A percentile compares a stretch with the other conserved stretches of the same genome.
phyloP scores from a whole-genome alignment of 2,797 vertebrate genomes.

The Poeciliopsis turneri region DNA sequence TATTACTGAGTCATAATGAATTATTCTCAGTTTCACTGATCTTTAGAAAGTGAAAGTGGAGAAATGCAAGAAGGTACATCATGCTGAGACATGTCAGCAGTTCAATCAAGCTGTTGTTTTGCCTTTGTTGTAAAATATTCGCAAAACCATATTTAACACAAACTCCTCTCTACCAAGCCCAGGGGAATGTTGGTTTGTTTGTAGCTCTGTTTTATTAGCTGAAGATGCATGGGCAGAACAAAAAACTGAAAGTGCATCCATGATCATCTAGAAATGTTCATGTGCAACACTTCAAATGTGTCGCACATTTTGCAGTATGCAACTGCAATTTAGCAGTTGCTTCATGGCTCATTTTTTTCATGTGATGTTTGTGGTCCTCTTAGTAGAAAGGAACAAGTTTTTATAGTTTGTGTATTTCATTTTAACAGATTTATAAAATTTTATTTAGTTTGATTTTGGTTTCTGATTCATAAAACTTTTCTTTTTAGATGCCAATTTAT shows the following conservation, averaged over 20 bases:
- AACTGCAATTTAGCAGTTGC: not conserved
- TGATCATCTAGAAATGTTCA: not conserved
- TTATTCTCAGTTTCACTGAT: not conserved
- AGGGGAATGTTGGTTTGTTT: not conserved
- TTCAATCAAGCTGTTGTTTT: not conserved
- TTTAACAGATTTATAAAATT: not conserved
- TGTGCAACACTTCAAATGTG: too few relatives aligned
- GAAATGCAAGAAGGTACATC: not conserved
- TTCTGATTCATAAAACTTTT: not conserved
- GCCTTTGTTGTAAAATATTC: not conserved
- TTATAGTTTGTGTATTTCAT: not conserved
- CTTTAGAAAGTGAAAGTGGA: not conserved
- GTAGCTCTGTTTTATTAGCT: not conserved
- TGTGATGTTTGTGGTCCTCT: not conserved
- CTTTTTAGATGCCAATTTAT: not conserved
- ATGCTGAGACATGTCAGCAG: not conserved
- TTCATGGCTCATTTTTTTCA: not conserved
- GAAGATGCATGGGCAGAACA: not conserved
- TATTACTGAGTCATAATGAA: not conserved
- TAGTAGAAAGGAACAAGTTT: not conserved
- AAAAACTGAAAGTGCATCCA: not conserved
- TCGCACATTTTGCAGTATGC: too few relatives aligned
- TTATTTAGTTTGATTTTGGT: not conserved
- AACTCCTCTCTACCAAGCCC: not conserved
- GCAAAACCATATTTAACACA: not conserved